Base-by-base conservation (phyloP, 1,140 invertebrate genomes). In the Hypsibius dujardini region DNA sequence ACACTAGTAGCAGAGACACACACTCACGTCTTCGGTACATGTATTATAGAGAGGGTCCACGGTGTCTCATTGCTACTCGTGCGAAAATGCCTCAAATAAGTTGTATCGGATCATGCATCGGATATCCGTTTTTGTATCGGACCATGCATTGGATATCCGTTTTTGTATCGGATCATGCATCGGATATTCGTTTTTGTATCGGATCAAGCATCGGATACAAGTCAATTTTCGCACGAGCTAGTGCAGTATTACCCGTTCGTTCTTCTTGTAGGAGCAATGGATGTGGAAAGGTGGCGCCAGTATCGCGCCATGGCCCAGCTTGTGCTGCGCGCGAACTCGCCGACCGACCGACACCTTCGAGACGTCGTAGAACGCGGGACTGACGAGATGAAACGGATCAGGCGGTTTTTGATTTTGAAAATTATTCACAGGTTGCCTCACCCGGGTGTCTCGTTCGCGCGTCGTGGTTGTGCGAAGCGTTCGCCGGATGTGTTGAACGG, bases 221-320 rank as follows among this genome's bases (percentile, higher is more conserved):
- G 28, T 28, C 28, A 28, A 28, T 28, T 28, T 28, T 28, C 28
- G 28, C 28, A 28, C 28, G 28, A 28, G 28, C 28, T 28, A 28
- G 28, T 28, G 28, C 28, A 28, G 28, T 28, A 28, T 56, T 56
- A 56, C 50, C 50, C 50, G 7, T 56, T 56, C 50, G n/a, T 56
- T 56, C 50, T n/a, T 56, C n/a, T n/a, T 7, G n/a, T 56, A n/a
- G 50, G 50, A 56, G n/a, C 50, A 56, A 56, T 56, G 50, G n/a
- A 56, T n/a, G n/a, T 56, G 50, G 50, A 56, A 56, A 56, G 50
- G 50, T 56, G n/a, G 50, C 50, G 50, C 7, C n/a, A 56, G 7
- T 7, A 7, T 56, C 7, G 50, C 50, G n/a, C 50, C 50, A 56
- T 56, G 50, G 7, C 50, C 50, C 7, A 56, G 50, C n/a, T 56